These are phyloP conservation scores for Hypocryptadius cinnamomeus DNA, from an alignment of 2,113 vertebrate species.

Conservation along the genomic window DNA sequence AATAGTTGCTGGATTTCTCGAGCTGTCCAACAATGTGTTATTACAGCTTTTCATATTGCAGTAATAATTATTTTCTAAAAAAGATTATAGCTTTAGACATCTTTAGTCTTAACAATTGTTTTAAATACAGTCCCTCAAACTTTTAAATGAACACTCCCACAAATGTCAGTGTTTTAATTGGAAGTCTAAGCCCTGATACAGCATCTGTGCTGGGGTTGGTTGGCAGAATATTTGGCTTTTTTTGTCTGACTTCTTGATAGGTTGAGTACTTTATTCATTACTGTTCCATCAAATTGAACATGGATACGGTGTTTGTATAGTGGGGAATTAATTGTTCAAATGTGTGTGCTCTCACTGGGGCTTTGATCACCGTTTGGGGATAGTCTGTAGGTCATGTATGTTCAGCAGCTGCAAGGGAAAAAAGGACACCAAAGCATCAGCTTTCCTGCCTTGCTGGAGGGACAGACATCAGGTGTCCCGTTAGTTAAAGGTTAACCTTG, in stretches of 20 bases:
- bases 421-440: not conserved
- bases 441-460: not conserved
- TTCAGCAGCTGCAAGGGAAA: not conserved
- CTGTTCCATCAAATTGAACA: not conserved
- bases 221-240: not conserved
- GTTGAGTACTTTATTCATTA: not conserved
- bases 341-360: not conserved
- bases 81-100: not conserved
- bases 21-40: not conserved
- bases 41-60: not conserved
- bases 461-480: fast-evolving
- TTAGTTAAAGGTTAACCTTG: not conserved
- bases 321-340: not conserved
- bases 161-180: not conserved
- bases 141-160: not conserved
- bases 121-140: not conserved
- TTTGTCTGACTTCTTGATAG: not conserved
- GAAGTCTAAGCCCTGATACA: not conserved
- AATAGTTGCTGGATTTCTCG: not conserved
- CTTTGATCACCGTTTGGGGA: not conserved
- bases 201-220: not conserved
- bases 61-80: not conserved
- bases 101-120: not conserved
- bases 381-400: not conserved
- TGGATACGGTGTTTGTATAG: not conserved